Base-by-base conservation (phyloP, 2,888 invertebrate species). In the Pecten maximus region DNA sequence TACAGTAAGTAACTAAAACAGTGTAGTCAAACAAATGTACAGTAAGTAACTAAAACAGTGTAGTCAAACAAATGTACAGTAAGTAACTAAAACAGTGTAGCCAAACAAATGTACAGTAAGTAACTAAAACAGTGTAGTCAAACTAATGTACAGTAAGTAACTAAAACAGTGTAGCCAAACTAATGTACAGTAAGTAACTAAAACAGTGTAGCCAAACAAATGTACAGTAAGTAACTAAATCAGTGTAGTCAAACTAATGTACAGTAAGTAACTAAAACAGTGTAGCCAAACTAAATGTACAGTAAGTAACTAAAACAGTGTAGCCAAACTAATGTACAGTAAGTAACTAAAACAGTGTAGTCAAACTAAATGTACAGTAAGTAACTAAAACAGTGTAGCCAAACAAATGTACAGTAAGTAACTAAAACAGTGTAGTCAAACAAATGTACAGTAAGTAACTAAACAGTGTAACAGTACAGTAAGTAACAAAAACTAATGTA, bases 251-350 rank as follows among this genome's bases (percentile, higher is more conserved):
- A 12, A 16, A 48, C 48, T 19, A 16, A 10, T 15, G 16, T 19
- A 48, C 48, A 10, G 48, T 48, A 54, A n/a, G n/a, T n/a, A n/a
- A n/a, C n/a, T n/a, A n/a, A n/a, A n/a, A n/a, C n/a, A n/a, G n/a
- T n/a, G n/a, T n/a, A 96, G 91, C 97, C 97, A 40, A 96, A 97
- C 94, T n/a, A 96, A 96, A 93, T 96, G 96, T 93, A 96, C 96
- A 90, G 96, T 96, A 93, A 95, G 96, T 95, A 90, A n/a, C 19
- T n/a, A 16, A 12, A 16, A 48, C 48, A 12, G 48, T 48, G 23
- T n/a, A 96, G 91, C 97, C 97, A 40, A 96, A 97, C 94, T 96
- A 96, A 93, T 96, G 96, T 93, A 96, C 96, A 90, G 96, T 96
- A 93, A 95, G 96, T 95, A 90, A n/a, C 19, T n/a, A 16, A 12